A percentile compares a stretch with the other conserved stretches of the same genome.
phyloP scores from a whole-genome alignment of 2,113 vertebrate species.

The Brachirus orientalis region DNA sequence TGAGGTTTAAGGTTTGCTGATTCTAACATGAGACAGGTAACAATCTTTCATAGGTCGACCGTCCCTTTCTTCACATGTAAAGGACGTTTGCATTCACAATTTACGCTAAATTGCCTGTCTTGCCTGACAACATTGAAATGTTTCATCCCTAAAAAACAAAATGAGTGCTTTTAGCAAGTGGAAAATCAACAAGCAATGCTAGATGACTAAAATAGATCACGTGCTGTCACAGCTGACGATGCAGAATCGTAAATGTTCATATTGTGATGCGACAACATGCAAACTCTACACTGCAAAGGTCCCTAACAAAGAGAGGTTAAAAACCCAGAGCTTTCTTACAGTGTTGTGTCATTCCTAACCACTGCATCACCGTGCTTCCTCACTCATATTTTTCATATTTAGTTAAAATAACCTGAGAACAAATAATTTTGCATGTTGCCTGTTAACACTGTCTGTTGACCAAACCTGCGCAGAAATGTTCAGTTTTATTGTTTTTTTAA shows the following conservation, averaged over 20 bases:
- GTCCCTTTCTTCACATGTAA: no score
- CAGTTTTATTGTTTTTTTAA: slow-evolving; percentile 41
- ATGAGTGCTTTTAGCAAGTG: no score
- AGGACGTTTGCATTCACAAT: no score
- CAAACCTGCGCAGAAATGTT: no score
- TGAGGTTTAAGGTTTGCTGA: background rate
- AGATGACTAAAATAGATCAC: no score
- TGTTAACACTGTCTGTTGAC: slow-evolving; percentile 58
- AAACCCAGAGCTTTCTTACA: background rate
- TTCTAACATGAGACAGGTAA: no score
- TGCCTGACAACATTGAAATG: no score
- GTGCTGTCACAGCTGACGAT: no score
- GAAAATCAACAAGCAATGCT: background rate
- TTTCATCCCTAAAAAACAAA: no score
- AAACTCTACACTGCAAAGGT: background rate
- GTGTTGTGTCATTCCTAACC: background rate
- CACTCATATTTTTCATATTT: slow-evolving; percentile 30
- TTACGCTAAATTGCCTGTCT: background rate
- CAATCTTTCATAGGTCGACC: background rate
- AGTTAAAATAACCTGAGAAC: slow-evolving; percentile 43
- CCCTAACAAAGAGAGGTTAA: background rate
- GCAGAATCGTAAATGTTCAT: no score
- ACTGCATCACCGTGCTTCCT: background rate
- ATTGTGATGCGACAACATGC: no score
- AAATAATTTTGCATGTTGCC: slow-evolving; percentile 72